Evolutionary conservation across 1,140 invertebrate species (phyloP).

Genomic region (Chrysoperla carnea): DNA sequence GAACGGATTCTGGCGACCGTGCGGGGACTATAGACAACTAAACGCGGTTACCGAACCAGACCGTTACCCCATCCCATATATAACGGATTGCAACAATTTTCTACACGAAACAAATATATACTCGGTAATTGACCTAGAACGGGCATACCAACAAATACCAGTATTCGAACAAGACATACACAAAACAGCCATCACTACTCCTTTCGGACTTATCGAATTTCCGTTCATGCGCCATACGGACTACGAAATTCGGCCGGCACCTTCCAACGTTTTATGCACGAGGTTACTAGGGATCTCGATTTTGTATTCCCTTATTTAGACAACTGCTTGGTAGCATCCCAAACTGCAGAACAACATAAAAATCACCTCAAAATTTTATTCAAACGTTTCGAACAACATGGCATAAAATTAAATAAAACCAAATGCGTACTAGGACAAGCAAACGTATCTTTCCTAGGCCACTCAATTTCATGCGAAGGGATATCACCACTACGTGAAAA

Average conservation of each 20-base stretch:
- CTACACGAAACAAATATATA: slow-evolving; percentile 18
- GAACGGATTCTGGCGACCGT: slow-evolving; percentile 20
- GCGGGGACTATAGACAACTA: slow-evolving; percentile 25
- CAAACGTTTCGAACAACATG: slow-evolving; percentile 7
- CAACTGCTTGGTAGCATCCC: slow-evolving; percentile 18
- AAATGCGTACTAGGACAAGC: slow-evolving; percentile 11
- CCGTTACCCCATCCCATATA: slow-evolving; percentile 19
- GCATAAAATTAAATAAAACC: slow-evolving; percentile 12
- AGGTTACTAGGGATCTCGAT: slow-evolving; percentile 18
- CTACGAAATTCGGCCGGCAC: slow-evolving; percentile 24
- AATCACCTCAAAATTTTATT: slow-evolving; percentile 10
- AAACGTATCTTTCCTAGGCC: slow-evolving; percentile 15
- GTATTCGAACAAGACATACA: slow-evolving; percentile 13
- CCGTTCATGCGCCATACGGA: slow-evolving; percentile 11
- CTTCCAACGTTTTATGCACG: slow-evolving; percentile 29
- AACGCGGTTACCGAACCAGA: slow-evolving; percentile 24
- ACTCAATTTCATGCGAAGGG: slow-evolving; percentile 11
- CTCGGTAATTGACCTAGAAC: slow-evolving; percentile 22
- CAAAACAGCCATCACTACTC: slow-evolving; percentile 23
- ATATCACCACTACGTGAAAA: slow-evolving; percentile 14
- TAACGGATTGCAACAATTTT: slow-evolving; percentile 15
- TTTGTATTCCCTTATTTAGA: slow-evolving; percentile 17
- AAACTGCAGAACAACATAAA: slow-evolving; percentile 13
- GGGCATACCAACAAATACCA: slow-evolving; percentile 25
- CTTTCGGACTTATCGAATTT: slow-evolving; percentile 22